Base-by-base conservation (phyloP, 2,113 vertebrate genomes). In the Nicator chloris region DNA sequence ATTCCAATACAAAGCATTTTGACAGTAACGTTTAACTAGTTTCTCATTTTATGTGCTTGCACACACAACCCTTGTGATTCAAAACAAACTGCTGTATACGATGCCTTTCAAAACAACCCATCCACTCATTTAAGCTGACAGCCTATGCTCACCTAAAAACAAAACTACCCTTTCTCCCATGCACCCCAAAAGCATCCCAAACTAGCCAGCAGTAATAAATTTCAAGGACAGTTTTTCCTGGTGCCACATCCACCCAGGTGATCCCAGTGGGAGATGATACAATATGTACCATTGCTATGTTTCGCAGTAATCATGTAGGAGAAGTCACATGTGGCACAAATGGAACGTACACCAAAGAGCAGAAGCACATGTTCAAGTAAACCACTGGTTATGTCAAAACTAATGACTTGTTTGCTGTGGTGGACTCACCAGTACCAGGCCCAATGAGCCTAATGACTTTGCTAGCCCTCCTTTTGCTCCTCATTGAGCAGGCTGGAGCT, bases 331-430 rank as follows among this genome's bases (percentile, higher is more conserved):
- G 78, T 96, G 94, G 88, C 97, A 96, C 75, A 94, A 97, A 97
- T 87, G 96, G 92, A 96, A 94, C 16, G 26, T 44, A 56, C 93
- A 97, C 95, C 83, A 95, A 96, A 97, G 83, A 98, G 70, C 91
- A 97, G 94, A 83, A 77, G 93, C 95, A 50, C 71, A 95, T 92
- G 86, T 95, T 95, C 95, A 96, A 97, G 96, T 95, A 97, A 97
- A 95, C 96, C 90, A 92, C 95, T 78, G 83, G 83, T 93, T 97
- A 89, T 97, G 96, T 97, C 97, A 97, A 96, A 98, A 96, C 95
- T 95, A 97, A 87, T 96, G 96, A 97, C 92, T 97, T 95, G 84
- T 94, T 97, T 95, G 91, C 93, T 91, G 78, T 63, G 56, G 94
- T 90, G 92, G 91, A 97, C 93, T 92, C 93, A 70, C 5, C 59